Conservation (phyloP, 2,888 invertebrate species). For the Stenoptilia bipunctidactyla region DNA sequence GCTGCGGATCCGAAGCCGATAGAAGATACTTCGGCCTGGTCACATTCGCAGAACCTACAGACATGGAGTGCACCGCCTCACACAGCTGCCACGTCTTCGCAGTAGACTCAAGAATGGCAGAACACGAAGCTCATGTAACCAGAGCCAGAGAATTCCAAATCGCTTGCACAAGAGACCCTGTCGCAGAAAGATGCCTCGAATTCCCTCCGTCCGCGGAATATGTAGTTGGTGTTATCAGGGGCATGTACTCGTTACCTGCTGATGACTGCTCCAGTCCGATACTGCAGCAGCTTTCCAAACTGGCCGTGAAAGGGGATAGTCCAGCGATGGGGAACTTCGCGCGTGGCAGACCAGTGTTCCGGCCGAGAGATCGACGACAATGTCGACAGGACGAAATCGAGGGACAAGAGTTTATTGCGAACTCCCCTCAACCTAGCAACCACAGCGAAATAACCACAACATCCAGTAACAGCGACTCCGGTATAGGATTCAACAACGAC, state of each 20-base stretch:
- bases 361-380: conserved; percentile 43
- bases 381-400: conserved; percentile 47
- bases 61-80: conserved; percentile 63
- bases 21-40: conserved; percentile 93
- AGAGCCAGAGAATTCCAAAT: conserved; percentile 88
- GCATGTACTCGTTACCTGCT: conserved; percentile 76
- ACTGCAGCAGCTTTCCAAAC: conserved; percentile 51
- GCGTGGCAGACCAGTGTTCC: conserved; percentile 39
- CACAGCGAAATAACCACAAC: conserved; percentile 85
- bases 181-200: conserved; percentile 85
- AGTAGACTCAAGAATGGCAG: conserved; percentile 87
- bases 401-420: conserved; percentile 71
- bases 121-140: conserved; percentile 84
- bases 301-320: conserved; percentile 55
- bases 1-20: conserved; percentile 91
- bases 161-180: conserved; percentile 83
- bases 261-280: conserved; percentile 52
- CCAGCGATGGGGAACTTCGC: conserved; percentile 52
- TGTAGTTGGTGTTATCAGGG: conserved; percentile 78
- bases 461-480: conserved; percentile 95
- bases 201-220: conserved; percentile 90
- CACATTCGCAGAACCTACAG: conserved; percentile 79
- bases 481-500: conserved; percentile 94
- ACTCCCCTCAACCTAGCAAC: conserved; percentile 88
- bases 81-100: conserved; percentile 97